Evolutionary conservation across 2,113 vertebrate genomes (phyloP).

Genomic region (Steatornis caripensis): DNA sequence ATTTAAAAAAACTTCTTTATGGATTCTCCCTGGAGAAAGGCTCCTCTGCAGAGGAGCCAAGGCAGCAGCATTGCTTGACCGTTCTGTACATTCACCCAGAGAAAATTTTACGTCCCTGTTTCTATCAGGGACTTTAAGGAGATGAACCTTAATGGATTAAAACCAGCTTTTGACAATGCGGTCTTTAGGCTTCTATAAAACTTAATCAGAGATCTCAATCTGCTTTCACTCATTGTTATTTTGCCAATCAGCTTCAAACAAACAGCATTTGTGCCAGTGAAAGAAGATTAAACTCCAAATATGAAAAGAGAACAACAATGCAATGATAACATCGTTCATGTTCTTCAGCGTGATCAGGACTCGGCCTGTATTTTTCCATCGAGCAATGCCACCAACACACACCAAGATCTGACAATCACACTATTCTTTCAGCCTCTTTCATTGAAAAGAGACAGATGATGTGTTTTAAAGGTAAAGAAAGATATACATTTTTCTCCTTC

Average conservation of each 20-base stretch:
- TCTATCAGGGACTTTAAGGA: background rate
- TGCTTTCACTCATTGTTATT: background rate
- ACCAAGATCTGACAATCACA: background rate
- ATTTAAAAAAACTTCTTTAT: background rate
- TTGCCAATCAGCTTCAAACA: background rate
- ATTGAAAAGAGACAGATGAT: background rate
- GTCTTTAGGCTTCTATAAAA: background rate
- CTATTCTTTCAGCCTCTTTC: background rate
- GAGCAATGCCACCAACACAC: background rate
- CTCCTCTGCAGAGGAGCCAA: background rate
- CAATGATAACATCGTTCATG: background rate
- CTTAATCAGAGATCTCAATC: background rate
- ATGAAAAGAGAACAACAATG: background rate
- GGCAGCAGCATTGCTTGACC: background rate
- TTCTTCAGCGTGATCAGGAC: background rate
- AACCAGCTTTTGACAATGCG: background rate
- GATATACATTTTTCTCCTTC: background rate
- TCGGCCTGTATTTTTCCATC: background rate
- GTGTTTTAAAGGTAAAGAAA: background rate
- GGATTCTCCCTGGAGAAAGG: background rate
- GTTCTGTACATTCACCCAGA: background rate
- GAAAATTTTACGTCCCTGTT: background rate
- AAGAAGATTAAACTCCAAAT: conserved; percentile 15
- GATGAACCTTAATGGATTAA: background rate
- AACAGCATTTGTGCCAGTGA: background rate